These are phyloP conservation scores for Lycodopsis pacificus DNA, from an alignment of 2,797 vertebrate genomes.

Conservation along the genomic window DNA sequence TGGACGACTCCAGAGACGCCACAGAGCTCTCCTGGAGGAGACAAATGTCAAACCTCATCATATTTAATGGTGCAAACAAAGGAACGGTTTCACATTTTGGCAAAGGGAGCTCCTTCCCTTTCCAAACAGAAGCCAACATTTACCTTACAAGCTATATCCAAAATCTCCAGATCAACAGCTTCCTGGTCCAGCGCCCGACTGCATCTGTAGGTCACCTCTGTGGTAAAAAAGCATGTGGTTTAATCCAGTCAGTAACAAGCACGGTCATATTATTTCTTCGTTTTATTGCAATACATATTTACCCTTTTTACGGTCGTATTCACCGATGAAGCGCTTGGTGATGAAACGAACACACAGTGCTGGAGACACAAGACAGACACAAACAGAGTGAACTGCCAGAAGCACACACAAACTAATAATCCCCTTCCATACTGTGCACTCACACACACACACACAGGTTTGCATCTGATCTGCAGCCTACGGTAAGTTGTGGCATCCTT, in stretches of 20 bases:
- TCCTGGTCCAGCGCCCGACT: slow-evolving; percentile 79
- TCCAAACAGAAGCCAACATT: not conserved
- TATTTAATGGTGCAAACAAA: not conserved
- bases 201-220: slow-evolving; percentile 85
- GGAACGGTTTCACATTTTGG: not conserved
- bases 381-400: slow-evolving; percentile 6
- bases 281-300: not conserved
- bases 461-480: not conserved
- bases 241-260: not conserved
- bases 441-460: not conserved
- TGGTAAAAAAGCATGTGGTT: not conserved
- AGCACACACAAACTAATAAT: not conserved
- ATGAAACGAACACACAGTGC: slow-evolving; percentile 86
- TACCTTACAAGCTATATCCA: slow-evolving; percentile 82
- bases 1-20: slow-evolving; percentile 77
- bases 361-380: slow-evolving; percentile 73
- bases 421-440: not conserved
- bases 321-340: slow-evolving; percentile 84
- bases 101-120: not conserved
- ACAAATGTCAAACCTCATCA: not conserved
- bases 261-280: not conserved
- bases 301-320: slow-evolving; percentile 86
- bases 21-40: slow-evolving; percentile 65
- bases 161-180: slow-evolving; percentile 81
- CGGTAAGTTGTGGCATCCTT: not conserved